Percentiles rank a stretch among this genome's conserved stretches.
These are phyloP conservation scores for Eutrigla gurnardus DNA, from an alignment of 2,797 vertebrate genomes.

Conservation along the genomic window DNA sequence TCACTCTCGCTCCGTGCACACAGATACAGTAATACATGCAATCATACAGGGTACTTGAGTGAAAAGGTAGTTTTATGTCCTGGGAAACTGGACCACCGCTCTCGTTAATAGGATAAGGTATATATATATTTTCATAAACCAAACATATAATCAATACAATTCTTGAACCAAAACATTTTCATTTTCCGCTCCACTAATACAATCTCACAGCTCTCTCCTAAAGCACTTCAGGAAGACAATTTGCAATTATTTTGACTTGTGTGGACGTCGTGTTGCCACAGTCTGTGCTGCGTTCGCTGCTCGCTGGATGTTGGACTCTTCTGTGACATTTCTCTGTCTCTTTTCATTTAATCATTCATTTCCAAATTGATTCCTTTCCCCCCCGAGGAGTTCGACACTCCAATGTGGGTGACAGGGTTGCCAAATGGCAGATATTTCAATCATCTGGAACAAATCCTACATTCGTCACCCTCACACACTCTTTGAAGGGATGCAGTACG, in stretches of 20 bases:
- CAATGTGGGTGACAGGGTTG: background rate
- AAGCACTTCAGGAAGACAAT: slow-evolving; percentile 12
- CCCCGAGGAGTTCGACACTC: background rate
- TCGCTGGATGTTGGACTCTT: slow-evolving; percentile 11
- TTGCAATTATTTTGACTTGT: slow-evolving; percentile 14
- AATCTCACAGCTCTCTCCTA: background rate
- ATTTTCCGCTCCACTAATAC: background rate
- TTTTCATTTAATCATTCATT: background rate
- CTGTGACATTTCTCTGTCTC: background rate
- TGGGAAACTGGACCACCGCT: slow-evolving; percentile 1
- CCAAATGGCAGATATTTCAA: slow-evolving; percentile 3
- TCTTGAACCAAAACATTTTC: slow-evolving; percentile 1
- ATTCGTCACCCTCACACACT: slow-evolving; percentile 19
- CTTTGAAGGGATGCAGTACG: slow-evolving; percentile 5
- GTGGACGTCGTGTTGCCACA: background rate
- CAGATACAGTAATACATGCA: slow-evolving; percentile 16
- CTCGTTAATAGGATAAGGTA: background rate
- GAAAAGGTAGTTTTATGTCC: slow-evolving; percentile 11
- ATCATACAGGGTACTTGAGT: background rate
- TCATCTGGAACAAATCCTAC: background rate
- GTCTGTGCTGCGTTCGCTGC: background rate
- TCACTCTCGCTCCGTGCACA: slow-evolving; percentile 9
- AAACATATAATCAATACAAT: background rate
- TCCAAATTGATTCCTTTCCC: background rate
- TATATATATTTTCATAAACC: background rate